Conservation (phyloP, 2,113 vertebrate genomes). For the Camarhynchus parvulus region DNA sequence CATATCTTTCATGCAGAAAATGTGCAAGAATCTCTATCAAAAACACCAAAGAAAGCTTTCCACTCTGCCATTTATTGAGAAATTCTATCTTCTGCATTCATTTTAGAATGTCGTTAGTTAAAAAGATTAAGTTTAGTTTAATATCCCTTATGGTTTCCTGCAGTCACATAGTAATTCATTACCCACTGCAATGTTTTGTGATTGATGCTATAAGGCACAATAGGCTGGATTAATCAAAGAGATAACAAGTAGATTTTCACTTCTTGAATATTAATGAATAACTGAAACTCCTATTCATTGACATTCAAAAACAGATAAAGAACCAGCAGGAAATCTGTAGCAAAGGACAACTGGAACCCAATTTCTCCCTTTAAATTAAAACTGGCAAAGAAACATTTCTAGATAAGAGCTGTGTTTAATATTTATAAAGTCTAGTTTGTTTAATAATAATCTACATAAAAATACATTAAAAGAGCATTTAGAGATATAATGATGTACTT, state of each 20-base stretch:
- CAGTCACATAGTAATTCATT: constrained; percentile 48
- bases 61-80: not conserved
- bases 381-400: not conserved
- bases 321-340: constrained; percentile 13
- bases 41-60: not conserved
- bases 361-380: constrained; percentile 30
- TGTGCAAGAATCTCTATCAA: not conserved
- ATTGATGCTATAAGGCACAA: constrained; percentile 51
- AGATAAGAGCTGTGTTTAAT: not conserved
- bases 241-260: constrained; percentile 51
- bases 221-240: constrained; percentile 50
- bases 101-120: not conserved
- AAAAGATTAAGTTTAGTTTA: constrained; percentile 55
- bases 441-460: not conserved
- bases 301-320: constrained; percentile 44
- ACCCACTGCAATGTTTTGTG: constrained; percentile 23
- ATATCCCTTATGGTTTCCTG: constrained; percentile 50
- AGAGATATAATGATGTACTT: not conserved
- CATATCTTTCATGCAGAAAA: not conserved
- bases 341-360: not conserved
- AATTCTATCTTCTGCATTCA: not conserved
- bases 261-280: constrained; percentile 59
- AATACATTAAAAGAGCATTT: not conserved
- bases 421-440: not conserved
- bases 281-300: constrained; percentile 23